These are phyloP conservation scores for Helicoverpa armigera DNA, from an alignment of 1,140 invertebrate genomes.

Conservation along the genomic window DNA sequence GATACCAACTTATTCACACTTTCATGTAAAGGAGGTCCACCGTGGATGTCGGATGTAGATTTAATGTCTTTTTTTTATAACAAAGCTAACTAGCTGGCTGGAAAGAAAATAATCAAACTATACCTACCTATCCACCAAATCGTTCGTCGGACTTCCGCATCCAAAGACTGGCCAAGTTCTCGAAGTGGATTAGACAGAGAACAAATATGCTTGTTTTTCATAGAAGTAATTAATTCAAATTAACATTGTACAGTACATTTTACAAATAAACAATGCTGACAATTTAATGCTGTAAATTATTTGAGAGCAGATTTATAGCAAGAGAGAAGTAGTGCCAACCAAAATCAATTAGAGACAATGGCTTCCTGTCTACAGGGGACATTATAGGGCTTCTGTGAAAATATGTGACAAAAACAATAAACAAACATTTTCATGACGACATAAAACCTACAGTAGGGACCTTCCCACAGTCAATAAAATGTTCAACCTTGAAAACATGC, in stretches of 20 bases:
- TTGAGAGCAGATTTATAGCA: constrained; percentile 21
- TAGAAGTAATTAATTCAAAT: constrained; percentile 28
- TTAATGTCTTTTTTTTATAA: too few relatives aligned
- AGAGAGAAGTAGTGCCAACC: constrained; percentile 7
- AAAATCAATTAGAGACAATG: constrained; percentile 28
- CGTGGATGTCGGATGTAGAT: too few relatives aligned
- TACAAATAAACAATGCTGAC: constrained; percentile 37
- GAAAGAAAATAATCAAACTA: too few relatives aligned
- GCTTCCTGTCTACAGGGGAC: constrained; percentile 7
- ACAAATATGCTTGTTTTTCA: constrained; percentile 12
- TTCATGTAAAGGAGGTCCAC: too few relatives aligned
- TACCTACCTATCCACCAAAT: neutral
- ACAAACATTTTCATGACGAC: neutral
- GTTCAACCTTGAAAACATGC: neutral
- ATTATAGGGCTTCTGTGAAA: constrained; percentile 8
- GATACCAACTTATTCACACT: too few relatives aligned
- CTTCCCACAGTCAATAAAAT: too few relatives aligned
- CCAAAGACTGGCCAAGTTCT: neutral
- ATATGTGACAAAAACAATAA: neutral
- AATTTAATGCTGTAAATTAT: constrained; percentile 31
- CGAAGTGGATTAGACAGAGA: neutral
- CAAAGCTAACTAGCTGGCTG: too few relatives aligned
- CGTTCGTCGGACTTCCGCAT: neutral
- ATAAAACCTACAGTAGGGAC: too few relatives aligned
- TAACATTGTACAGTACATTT: neutral